Percentiles rank a stretch among this genome's conserved stretches.
Conservation (phyloP, 2,797 vertebrate species). For the Ctenosaura bakeri region DNA sequence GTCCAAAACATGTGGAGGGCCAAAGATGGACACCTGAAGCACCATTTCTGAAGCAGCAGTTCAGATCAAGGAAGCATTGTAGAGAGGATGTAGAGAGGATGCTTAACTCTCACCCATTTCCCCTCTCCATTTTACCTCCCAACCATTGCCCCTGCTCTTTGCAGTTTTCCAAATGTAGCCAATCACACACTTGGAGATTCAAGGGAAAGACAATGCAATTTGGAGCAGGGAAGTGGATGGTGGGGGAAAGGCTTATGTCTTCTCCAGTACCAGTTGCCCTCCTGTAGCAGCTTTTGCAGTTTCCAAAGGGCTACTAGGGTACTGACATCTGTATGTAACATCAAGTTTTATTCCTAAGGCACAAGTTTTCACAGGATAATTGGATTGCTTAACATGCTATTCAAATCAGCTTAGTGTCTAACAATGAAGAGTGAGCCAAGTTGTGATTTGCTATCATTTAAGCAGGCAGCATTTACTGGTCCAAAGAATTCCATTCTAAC, state of each 20-base stretch:
- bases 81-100: not conserved
- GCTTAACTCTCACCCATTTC: not conserved
- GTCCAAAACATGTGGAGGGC: not conserved
- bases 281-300: not conserved
- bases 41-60: too few species aligned
- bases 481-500: slow-evolving; percentile 13
- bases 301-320: not conserved
- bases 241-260: not conserved
- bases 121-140: not conserved
- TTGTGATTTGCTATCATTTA: slow-evolving; percentile 19
- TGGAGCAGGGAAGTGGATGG: not conserved
- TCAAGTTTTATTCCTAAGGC: not conserved
- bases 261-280: not conserved
- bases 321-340: not conserved
- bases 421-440: not conserved
- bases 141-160: not conserved
- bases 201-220: not conserved
- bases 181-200: not conserved
- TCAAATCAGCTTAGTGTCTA: slow-evolving; percentile 25
- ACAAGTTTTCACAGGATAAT: slow-evolving; percentile 17
- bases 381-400: slow-evolving; percentile 12
- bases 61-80: not conserved
- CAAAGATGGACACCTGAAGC: not conserved
- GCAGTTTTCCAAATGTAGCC: not conserved
- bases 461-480: slow-evolving; percentile 9